Conservation (phyloP, 2,888 invertebrate genomes). For the Sepiola atlantica region DNA sequence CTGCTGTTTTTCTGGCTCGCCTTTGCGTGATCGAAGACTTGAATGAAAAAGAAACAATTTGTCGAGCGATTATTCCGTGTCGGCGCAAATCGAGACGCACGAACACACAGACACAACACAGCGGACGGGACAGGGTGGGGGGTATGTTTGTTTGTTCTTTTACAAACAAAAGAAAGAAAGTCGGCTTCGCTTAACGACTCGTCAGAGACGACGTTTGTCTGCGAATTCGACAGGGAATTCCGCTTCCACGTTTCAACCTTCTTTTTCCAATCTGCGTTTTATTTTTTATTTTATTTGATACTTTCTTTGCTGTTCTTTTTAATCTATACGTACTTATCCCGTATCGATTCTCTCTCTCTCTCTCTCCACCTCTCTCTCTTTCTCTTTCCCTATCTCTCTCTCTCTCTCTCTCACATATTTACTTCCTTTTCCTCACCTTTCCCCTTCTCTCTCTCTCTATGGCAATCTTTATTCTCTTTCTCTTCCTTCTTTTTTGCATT, state of each 20-base stretch:
- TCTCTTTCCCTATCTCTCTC: background rate
- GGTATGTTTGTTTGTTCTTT: background rate
- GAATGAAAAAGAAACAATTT: background rate
- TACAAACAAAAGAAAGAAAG: background rate
- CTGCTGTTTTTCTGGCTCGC: background rate
- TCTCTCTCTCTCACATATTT: background rate
- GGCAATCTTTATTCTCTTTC: background rate
- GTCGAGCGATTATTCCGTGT: background rate
- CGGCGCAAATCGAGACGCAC: background rate
- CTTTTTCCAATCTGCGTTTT: too few species aligned
- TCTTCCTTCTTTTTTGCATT: background rate
- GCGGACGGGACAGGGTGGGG: background rate
- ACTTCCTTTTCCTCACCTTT: background rate
- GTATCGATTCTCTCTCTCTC: background rate
- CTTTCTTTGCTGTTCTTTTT: too few species aligned
- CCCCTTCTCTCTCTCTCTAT: background rate
- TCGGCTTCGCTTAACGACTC: background rate
- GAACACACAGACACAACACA: background rate
- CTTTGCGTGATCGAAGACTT: background rate
- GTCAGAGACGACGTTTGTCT: background rate
- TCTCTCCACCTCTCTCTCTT: background rate
- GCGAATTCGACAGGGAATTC: background rate
- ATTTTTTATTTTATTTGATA: too few species aligned
- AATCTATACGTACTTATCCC: background rate
- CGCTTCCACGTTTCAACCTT: background rate